phyloP scores from a whole-genome alignment of 2,797 vertebrate species.

The Clarias fuscus region DNA sequence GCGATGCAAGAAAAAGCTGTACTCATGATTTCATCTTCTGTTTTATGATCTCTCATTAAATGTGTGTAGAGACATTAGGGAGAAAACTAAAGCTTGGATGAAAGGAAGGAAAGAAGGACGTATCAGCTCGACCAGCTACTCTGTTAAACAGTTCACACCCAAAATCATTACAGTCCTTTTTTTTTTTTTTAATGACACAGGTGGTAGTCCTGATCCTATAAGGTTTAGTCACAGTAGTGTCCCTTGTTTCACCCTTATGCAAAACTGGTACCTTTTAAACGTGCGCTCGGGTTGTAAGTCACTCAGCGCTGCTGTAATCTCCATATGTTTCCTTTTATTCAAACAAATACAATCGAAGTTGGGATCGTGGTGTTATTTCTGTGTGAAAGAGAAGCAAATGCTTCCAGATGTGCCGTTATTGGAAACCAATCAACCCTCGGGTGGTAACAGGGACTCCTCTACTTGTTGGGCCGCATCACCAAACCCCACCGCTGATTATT shows the following conservation, averaged over 20 bases:
- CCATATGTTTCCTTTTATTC: too few relatives aligned
- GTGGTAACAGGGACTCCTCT: background rate
- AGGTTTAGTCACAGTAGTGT: too few relatives aligned
- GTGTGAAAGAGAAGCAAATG: background rate
- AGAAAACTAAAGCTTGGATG: background rate
- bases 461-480: background rate
- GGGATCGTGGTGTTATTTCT: background rate
- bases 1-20: background rate
- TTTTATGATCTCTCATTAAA: background rate
- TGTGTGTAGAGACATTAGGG: background rate
- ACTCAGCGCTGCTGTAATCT: too few relatives aligned
- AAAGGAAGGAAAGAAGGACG: background rate
- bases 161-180: background rate
- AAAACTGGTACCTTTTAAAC: too few relatives aligned
- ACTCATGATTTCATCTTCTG: background rate
- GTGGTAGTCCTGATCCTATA: background rate
- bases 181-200: background rate
- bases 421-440: background rate
- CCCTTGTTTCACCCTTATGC: too few relatives aligned
- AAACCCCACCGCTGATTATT: background rate
- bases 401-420: constrained; percentile 1
- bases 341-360: background rate
- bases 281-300: too few relatives aligned
- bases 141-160: too few relatives aligned
- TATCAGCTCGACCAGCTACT: background rate